A percentile compares a stretch with the other conserved stretches of the same genome.
phyloP scores from a whole-genome alignment of 2,888 invertebrate genomes.

The Patella depressa region DNA sequence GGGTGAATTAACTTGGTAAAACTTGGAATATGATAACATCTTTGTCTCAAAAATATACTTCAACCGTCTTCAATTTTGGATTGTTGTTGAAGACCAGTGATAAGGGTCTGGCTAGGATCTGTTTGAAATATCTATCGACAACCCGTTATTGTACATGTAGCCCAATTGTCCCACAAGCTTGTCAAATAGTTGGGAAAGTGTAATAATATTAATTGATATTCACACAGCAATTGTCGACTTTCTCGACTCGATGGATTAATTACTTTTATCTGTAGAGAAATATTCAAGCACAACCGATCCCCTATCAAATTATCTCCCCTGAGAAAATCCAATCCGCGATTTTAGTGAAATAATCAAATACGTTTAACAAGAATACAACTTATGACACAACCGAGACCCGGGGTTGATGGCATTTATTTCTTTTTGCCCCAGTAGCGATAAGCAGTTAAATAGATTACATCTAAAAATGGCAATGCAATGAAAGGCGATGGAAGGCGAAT shows the following conservation, averaged over 20 bases:
- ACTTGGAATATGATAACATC: no score
- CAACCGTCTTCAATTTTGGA: no score
- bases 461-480: neutral
- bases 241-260: neutral
- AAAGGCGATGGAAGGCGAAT: neutral
- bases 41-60: no score
- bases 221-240: no score
- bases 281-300: conserved; percentile 16
- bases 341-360: conserved; percentile 19
- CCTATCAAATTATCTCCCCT: conserved; percentile 4
- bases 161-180: no score
- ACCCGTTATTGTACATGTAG: no score
- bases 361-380: conserved; percentile 16
- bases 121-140: no score
- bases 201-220: no score
- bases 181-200: no score
- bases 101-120: no score
- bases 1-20: no score
- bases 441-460: conserved; percentile 32
- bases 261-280: conserved; percentile 9
- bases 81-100: no score
- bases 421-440: conserved; percentile 22
- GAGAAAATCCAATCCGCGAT: conserved; percentile 19
- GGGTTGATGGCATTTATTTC: conserved; percentile 26
- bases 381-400: conserved; percentile 29